phyloP scores from a whole-genome alignment of 2,797 vertebrate species.

The Hydrocynus forskahlii region DNA sequence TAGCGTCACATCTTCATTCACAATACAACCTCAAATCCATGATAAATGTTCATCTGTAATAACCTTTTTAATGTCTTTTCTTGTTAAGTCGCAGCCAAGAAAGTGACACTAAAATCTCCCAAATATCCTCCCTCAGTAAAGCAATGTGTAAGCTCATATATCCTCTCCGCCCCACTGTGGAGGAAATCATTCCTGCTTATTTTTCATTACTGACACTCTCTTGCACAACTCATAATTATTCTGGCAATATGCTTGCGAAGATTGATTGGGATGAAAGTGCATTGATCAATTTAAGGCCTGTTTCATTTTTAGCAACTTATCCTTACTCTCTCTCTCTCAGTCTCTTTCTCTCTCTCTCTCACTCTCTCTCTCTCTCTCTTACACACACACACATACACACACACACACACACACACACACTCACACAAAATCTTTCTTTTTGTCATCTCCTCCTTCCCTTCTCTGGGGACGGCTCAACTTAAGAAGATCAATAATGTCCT shows the following conservation, averaged over 20 bases:
- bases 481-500: slow-evolving; percentile 72
- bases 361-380: too few relatives aligned
- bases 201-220: slow-evolving; percentile 78
- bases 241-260: slow-evolving; percentile 75
- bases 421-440: slow-evolving; percentile 8
- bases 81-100: slow-evolving; percentile 60
- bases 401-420: slow-evolving; percentile 15
- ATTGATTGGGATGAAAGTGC: slow-evolving; percentile 91
- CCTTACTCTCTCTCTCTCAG: slow-evolving; percentile 81
- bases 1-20: slow-evolving; percentile 43
- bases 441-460: slow-evolving; percentile 41
- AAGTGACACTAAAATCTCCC: slow-evolving; percentile 64
- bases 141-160: slow-evolving; percentile 36
- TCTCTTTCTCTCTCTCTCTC: slow-evolving; percentile 72
- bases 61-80: slow-evolving; percentile 9
- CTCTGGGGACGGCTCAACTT: slow-evolving; percentile 41
- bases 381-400: slow-evolving; percentile 22
- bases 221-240: slow-evolving; percentile 80
- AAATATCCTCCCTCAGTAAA: slow-evolving; percentile 60
- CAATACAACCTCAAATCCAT: slow-evolving; percentile 45
- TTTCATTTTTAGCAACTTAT: slow-evolving; percentile 90
- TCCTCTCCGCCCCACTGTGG: slow-evolving; percentile 70
- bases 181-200: slow-evolving; percentile 76
- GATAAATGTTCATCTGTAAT: slow-evolving; percentile 21
- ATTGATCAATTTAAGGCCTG: slow-evolving; percentile 88